phyloP scores from a whole-genome alignment of 2,888 invertebrate genomes.

The Heliothis peltigera region DNA sequence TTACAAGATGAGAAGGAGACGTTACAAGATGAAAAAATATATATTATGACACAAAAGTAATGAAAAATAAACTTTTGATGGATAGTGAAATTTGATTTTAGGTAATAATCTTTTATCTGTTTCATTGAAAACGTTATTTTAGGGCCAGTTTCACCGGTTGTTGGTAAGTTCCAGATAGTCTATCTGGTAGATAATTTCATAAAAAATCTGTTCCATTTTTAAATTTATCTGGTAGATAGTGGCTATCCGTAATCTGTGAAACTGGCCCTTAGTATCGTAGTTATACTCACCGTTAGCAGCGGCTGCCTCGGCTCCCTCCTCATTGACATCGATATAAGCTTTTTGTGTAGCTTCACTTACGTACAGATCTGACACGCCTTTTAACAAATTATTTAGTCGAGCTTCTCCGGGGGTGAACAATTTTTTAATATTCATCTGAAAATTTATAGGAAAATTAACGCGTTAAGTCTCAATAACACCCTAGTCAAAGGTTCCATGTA shows the following conservation, averaged over 20 bases:
- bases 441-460: neutral
- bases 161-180: too few relatives aligned
- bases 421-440: constrained; percentile 71
- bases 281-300: constrained; percentile 93
- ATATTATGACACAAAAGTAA: too few relatives aligned
- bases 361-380: constrained; percentile 79
- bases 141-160: too few relatives aligned
- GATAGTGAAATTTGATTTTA: constrained; percentile 5
- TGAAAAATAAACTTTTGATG: too few relatives aligned
- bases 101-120: constrained; percentile 51
- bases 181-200: too few relatives aligned
- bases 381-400: constrained; percentile 91
- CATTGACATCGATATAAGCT: constrained; percentile 95
- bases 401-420: constrained; percentile 81
- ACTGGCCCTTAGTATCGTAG: neutral
- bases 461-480: neutral
- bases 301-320: constrained; percentile 96
- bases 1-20: too few relatives aligned
- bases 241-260: too few relatives aligned
- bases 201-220: too few relatives aligned
- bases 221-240: too few relatives aligned
- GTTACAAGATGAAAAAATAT: too few relatives aligned
- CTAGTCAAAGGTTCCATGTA: constrained; percentile 1
- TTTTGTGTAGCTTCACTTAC: constrained; percentile 94
- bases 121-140: neutral